These are phyloP conservation scores for Thunnus maccoyii DNA, from an alignment of 2,113 vertebrate species.

Conservation along the genomic window DNA sequence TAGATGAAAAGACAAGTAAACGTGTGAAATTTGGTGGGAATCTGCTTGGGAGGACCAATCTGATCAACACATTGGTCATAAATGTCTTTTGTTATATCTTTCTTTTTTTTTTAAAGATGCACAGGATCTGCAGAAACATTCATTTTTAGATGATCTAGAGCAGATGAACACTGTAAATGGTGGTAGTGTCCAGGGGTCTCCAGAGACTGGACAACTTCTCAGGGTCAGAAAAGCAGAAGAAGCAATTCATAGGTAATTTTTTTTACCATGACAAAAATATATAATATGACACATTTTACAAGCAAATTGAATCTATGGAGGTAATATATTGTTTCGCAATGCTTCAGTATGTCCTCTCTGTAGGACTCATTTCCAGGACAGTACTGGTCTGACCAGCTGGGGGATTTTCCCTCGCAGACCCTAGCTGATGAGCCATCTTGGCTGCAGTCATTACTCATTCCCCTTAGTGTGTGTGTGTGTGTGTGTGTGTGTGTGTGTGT, in stretches of 20 bases:
- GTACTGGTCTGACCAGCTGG: slow-evolving; percentile 21
- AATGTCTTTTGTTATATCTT: background rate
- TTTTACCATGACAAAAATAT: too few relatives aligned
- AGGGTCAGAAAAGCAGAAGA: too few relatives aligned
- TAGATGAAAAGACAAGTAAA: background rate
- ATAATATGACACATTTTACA: background rate
- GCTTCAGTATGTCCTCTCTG: background rate
- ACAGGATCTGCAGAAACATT: background rate
- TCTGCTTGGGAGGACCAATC: background rate
- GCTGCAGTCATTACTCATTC: slow-evolving; percentile 23
- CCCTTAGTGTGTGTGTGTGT: background rate
- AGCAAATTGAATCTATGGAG: background rate
- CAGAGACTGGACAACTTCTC: too few relatives aligned
- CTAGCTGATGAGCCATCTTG: slow-evolving; percentile 33
- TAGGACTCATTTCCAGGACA: slow-evolving; percentile 30
- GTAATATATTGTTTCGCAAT: background rate
- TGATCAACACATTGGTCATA: background rate
- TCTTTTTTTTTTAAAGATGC: background rate
- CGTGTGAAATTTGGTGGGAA: background rate
- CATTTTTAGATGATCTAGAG: too few relatives aligned
- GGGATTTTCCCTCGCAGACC: slow-evolving; percentile 37
- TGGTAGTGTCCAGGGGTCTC: background rate
- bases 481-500: too few relatives aligned
- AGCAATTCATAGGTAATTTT: too few relatives aligned
- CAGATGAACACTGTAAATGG: too few relatives aligned